Percentiles rank a stretch among this genome's conserved stretches.
These are phyloP conservation scores for Agonopterix heracliana DNA, from an alignment of 2,888 invertebrate species.

Conservation along the genomic window DNA sequence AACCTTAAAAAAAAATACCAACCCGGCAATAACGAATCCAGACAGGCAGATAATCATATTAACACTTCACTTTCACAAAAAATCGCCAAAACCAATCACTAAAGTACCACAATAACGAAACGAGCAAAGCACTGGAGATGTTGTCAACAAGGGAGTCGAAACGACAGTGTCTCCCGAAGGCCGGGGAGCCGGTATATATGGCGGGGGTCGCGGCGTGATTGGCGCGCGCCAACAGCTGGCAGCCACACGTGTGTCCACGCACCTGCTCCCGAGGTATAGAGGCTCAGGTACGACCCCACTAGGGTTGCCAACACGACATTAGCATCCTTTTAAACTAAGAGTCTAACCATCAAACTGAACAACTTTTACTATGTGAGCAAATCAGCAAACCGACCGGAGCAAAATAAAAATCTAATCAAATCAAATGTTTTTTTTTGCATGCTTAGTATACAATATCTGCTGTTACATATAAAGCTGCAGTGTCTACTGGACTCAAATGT, in stretches of 20 bases:
- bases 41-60: slow-evolving; percentile 72
- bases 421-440: no score
- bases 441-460: no score
- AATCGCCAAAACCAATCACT: background rate
- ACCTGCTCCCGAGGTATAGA: slow-evolving; percentile 8
- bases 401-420: no score
- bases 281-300: slow-evolving; percentile 1
- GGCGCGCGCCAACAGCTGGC: slow-evolving; percentile 11
- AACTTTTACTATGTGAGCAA: no score
- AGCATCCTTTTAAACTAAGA: no score
- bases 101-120: background rate
- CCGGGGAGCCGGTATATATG: background rate
- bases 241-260: slow-evolving; percentile 11
- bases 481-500: no score
- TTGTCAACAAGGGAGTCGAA: background rate
- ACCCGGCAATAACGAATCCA: slow-evolving; percentile 72
- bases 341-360: no score
- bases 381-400: no score
- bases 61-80: background rate
- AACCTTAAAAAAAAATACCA: slow-evolving; percentile 19
- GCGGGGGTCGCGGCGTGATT: slow-evolving; percentile 1
- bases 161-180: background rate
- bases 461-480: no score
- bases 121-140: background rate
- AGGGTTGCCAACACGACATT: no score